Percentiles rank a stretch among this genome's conserved stretches.
Conservation (phyloP, 2,888 invertebrate genomes). For the Taenaris catops region DNA sequence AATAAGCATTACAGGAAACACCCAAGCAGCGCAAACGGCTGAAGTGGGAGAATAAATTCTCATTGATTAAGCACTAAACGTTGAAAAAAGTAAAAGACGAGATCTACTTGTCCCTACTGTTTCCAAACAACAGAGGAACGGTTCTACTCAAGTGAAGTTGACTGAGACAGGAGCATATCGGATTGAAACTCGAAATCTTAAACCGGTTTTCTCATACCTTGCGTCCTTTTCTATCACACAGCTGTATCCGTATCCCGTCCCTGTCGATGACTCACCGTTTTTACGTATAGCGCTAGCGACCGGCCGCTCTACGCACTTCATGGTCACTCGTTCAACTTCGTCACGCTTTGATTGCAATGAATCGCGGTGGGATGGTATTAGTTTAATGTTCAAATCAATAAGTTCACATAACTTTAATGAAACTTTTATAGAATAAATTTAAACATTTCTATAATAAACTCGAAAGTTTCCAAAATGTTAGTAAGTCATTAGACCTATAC, state of each 20-base stretch:
- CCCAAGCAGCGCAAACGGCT: conserved; percentile 3
- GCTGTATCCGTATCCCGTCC: conserved; percentile 49
- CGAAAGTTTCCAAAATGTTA: too few relatives aligned
- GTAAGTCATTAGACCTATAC: too few relatives aligned
- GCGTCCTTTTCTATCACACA: conserved; percentile 51
- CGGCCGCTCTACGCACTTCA: conserved; percentile 74
- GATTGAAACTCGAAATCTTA: conserved; percentile 77
- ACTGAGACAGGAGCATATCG: conserved; percentile 76
- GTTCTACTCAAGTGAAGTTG: conserved; percentile 60
- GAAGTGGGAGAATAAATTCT: conserved; percentile 4
- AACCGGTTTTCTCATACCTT: conserved; percentile 66
- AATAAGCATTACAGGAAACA: conserved; percentile 11
- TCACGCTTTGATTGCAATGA: conserved; percentile 72
- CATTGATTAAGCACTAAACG: conserved; percentile 3
- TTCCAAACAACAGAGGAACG: conserved; percentile 46
- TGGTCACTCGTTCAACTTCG: conserved; percentile 74
- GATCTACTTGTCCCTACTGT: conserved; percentile 24
- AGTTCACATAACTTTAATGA: conserved; percentile 18
- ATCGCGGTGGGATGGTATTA: conserved; percentile 67
- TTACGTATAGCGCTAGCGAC: conserved; percentile 59
- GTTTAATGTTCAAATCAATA: conserved; percentile 64
- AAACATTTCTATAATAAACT: too few relatives aligned
- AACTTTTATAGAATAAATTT: too few relatives aligned
- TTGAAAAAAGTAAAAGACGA: conserved; percentile 12
- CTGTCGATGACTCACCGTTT: conserved; percentile 73